Evolutionary conservation across 2,888 invertebrate genomes (phyloP).

Genomic region (Alentia gelatinosa): DNA sequence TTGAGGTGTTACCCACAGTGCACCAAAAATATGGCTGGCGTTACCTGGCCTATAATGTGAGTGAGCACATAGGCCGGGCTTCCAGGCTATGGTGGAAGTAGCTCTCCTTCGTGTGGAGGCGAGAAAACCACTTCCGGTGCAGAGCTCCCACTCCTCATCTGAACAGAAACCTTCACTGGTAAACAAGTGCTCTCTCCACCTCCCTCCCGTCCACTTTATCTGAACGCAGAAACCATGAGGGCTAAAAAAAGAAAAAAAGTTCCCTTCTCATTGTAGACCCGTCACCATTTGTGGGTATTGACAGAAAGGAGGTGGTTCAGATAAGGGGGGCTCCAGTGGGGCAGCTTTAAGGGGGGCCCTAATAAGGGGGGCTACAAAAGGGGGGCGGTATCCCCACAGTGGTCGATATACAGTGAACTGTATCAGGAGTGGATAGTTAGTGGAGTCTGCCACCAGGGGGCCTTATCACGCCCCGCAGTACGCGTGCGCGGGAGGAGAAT

Average conservation of each 20-base stretch:
- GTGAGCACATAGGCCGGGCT: too few relatives aligned
- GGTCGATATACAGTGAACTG: too few relatives aligned
- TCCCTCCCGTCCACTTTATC: background rate
- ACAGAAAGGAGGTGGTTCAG: background rate
- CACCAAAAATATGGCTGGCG: too few relatives aligned
- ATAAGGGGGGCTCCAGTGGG: background rate
- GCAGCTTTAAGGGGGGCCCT: background rate
- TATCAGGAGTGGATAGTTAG: too few relatives aligned
- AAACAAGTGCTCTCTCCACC: background rate
- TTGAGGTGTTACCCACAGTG: too few relatives aligned
- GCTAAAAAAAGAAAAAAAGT: background rate
- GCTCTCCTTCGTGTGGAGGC: too few relatives aligned
- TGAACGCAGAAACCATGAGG: background rate
- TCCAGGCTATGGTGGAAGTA: too few relatives aligned
- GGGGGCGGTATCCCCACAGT: background rate
- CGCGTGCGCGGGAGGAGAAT: background rate
- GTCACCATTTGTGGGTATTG: background rate
- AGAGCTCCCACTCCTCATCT: too few relatives aligned
- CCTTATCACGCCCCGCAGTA: background rate
- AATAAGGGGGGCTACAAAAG: background rate
- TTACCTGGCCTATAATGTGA: too few relatives aligned
- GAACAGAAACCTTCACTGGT: background rate
- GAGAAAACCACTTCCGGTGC: background rate
- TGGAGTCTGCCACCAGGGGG: too few relatives aligned
- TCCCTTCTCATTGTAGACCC: background rate